Evolutionary conservation across 2,888 invertebrate genomes (phyloP).

Genomic region (Synergus umbraculus): DNA sequence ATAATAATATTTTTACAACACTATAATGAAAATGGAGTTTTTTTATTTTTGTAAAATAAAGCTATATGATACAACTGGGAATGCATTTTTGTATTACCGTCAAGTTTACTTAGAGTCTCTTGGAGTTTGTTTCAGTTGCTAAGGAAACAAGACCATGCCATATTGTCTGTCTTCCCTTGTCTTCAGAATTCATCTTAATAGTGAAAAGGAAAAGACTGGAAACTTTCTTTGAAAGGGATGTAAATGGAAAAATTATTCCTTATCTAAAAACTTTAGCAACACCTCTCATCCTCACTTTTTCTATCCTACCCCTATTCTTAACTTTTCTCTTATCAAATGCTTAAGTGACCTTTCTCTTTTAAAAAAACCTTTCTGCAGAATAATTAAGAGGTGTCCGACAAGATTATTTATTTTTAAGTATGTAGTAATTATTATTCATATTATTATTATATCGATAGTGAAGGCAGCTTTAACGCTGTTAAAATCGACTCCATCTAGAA

Average conservation of each 20-base stretch:
- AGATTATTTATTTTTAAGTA: too few species aligned
- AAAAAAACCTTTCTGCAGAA: neutral
- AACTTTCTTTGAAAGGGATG: constrained; percentile 17
- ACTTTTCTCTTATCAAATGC: neutral
- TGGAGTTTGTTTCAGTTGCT: constrained; percentile 22
- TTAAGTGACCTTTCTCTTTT: neutral
- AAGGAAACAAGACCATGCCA: neutral
- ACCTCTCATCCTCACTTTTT: too few species aligned
- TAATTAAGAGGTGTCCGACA: too few species aligned
- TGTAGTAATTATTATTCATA: too few species aligned
- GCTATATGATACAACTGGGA: neutral
- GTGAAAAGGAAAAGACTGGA: constrained; percentile 10
- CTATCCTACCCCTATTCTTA: neutral
- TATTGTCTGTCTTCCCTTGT: constrained; percentile 14
- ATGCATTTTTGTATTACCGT: constrained; percentile 16
- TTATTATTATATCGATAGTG: too few species aligned
- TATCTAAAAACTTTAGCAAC: constrained; percentile 17
- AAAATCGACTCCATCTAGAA: too few species aligned
- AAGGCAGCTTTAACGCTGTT: too few species aligned
- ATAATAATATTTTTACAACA: too few species aligned
- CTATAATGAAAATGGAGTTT: too few species aligned
- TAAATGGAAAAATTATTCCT: constrained; percentile 38
- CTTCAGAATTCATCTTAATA: too few species aligned
- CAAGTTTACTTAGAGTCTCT: neutral
- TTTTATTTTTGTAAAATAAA: neutral